Evolutionary conservation across 2,797 vertebrate species (phyloP).

Genomic region (Dallia pectoralis): DNA sequence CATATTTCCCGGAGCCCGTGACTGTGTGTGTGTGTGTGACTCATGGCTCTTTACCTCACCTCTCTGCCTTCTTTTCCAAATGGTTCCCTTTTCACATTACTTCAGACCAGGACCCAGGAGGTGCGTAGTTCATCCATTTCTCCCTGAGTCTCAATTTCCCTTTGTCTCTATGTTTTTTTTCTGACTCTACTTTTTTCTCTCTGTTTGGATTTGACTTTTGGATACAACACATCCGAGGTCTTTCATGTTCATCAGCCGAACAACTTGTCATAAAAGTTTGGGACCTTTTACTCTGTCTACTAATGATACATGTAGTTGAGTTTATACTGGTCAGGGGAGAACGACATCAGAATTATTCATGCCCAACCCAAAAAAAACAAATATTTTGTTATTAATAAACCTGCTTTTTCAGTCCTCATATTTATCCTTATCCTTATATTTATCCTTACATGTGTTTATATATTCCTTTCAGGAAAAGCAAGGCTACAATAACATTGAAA

Average conservation of each 20-base stretch:
- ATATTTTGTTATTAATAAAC: too few relatives aligned
- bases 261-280: neutral
- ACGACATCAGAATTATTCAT: too few relatives aligned
- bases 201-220: neutral
- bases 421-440: too few relatives aligned
- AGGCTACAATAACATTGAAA: too few relatives aligned
- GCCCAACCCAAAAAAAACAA: too few relatives aligned
- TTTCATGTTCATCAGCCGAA: neutral
- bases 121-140: neutral
- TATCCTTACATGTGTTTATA: too few relatives aligned
- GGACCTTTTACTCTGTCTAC: neutral
- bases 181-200: constrained; percentile 21
- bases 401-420: too few relatives aligned
- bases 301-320: too few relatives aligned
- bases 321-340: too few relatives aligned
- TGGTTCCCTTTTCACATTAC: too few relatives aligned
- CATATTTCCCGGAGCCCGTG: neutral
- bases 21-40: constrained; percentile 9
- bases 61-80: neutral
- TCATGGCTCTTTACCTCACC: constrained; percentile 23
- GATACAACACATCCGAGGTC: neutral
- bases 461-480: too few relatives aligned
- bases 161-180: neutral
- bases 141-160: constrained; percentile 23
- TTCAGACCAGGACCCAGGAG: too few relatives aligned